A percentile compares a stretch with the other conserved stretches of the same genome.
Conservation (phyloP, 2,888 invertebrate species). For the Tenodera sinensis region DNA sequence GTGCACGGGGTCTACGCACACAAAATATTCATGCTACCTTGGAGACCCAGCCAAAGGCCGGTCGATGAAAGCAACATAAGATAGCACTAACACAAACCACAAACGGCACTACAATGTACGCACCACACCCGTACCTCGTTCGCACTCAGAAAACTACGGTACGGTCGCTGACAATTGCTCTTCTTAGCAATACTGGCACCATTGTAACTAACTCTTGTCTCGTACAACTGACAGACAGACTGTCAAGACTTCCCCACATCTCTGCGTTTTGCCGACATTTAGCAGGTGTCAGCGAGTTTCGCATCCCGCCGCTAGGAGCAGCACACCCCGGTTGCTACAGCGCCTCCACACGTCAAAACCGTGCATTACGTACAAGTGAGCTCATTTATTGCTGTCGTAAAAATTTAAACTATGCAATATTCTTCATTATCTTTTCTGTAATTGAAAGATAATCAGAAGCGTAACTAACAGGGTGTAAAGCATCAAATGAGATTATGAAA, state of each 20-base stretch:
- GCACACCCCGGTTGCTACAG: not conserved
- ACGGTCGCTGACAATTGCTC: not conserved
- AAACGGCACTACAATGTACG: not conserved
- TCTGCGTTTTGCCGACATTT: not conserved
- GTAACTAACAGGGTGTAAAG: no score
- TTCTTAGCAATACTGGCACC: not conserved
- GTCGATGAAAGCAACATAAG: not conserved
- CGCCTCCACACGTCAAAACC: no score
- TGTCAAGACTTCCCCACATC: not conserved
- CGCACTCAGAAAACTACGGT: not conserved
- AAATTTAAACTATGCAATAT: no score
- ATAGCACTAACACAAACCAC: not conserved
- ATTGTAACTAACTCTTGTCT: not conserved
- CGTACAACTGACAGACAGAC: not conserved
- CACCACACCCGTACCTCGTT: not conserved
- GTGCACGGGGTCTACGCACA: not conserved
- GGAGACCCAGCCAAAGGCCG: not conserved
- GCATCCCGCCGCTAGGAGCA: not conserved
- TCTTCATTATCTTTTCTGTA: no score
- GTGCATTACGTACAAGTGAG: no score
- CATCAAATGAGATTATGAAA: no score
- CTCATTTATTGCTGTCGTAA: no score
- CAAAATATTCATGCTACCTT: not conserved
- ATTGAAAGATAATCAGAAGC: no score
- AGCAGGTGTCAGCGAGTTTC: not conserved